Percentiles rank a stretch among this genome's conserved stretches.
These are phyloP conservation scores for Anarrhichthys ocellatus DNA, from an alignment of 2,113 vertebrate genomes.

Conservation along the genomic window DNA sequence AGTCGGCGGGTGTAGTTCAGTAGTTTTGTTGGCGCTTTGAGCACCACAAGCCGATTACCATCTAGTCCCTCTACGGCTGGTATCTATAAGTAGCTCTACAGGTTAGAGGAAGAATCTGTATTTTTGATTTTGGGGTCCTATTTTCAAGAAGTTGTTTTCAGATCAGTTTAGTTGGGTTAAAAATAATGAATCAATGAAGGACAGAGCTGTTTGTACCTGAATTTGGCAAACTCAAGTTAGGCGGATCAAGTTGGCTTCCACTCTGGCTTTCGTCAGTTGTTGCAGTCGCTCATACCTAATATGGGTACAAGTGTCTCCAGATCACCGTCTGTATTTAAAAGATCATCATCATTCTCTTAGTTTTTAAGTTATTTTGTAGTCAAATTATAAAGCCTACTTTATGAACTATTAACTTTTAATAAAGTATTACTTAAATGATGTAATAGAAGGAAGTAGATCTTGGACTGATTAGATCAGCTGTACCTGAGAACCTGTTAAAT, in stretches of 20 bases:
- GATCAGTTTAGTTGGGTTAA: neutral
- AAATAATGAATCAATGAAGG: neutral
- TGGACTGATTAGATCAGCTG: neutral
- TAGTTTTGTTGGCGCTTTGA: neutral
- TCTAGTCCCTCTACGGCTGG: too few relatives aligned
- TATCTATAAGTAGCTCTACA: too few relatives aligned
- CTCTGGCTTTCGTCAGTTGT: slow-evolving; percentile 4
- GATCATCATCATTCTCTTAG: neutral
- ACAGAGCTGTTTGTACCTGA: slow-evolving; percentile 11
- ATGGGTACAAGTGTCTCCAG: neutral
- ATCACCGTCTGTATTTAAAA: neutral
- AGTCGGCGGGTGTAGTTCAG: neutral
- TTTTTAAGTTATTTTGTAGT: neutral
- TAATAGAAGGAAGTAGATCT: neutral
- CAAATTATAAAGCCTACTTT: neutral
- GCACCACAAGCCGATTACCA: too few relatives aligned
- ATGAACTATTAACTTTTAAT: neutral
- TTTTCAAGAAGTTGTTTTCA: neutral
- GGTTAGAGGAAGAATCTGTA: too few relatives aligned
- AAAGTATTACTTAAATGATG: neutral
- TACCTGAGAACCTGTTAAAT: slow-evolving; percentile 1
- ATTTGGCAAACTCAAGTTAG: neutral
- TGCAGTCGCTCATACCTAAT: neutral
- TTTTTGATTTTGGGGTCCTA: too few relatives aligned
- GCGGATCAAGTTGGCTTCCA: neutral